Evolutionary conservation across 1,140 invertebrate genomes (phyloP).

Genomic region (Neocloeon triangulifer): DNA sequence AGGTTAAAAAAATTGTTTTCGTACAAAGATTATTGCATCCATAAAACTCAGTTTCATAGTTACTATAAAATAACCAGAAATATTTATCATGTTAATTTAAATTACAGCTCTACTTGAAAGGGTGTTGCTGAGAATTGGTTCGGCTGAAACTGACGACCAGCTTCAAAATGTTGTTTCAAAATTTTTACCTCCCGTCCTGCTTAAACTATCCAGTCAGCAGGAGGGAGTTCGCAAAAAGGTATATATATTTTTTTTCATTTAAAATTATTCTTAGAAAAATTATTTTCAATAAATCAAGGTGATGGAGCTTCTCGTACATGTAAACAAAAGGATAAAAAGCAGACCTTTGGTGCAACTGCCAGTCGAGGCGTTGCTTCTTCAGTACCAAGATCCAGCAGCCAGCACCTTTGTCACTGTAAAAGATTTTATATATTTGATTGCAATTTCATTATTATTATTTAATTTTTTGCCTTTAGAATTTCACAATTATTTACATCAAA

Average conservation of each 20-base stretch:
- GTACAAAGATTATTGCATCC: too few species aligned
- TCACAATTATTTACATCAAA: conserved; percentile 83
- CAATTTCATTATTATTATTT: conserved; percentile 1
- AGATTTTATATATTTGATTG: conserved; percentile 8
- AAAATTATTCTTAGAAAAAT: conserved; percentile 3
- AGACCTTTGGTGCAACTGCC: conserved; percentile 63
- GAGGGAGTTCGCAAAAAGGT: conserved; percentile 68
- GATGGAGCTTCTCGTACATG: conserved; percentile 80
- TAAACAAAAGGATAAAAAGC: conserved; percentile 73
- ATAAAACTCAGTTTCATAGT: background rate
- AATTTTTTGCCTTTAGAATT: conserved; percentile 47
- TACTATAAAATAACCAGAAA: background rate
- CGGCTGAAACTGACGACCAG: conserved; percentile 71
- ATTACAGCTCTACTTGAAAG: conserved; percentile 54
- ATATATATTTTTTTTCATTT: conserved; percentile 7
- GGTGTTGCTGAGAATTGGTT: conserved; percentile 68
- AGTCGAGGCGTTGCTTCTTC: conserved; percentile 55
- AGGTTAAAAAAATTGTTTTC: too few species aligned
- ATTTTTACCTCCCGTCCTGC: conserved; percentile 69
- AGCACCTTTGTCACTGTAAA: conserved; percentile 65
- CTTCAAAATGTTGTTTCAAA: conserved; percentile 58
- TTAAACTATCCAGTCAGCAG: conserved; percentile 66
- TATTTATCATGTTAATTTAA: background rate
- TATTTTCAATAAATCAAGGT: conserved; percentile 29
- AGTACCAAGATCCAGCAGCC: conserved; percentile 54